Conservation (phyloP, 2,888 invertebrate species). For the Drosophila falleni region DNA sequence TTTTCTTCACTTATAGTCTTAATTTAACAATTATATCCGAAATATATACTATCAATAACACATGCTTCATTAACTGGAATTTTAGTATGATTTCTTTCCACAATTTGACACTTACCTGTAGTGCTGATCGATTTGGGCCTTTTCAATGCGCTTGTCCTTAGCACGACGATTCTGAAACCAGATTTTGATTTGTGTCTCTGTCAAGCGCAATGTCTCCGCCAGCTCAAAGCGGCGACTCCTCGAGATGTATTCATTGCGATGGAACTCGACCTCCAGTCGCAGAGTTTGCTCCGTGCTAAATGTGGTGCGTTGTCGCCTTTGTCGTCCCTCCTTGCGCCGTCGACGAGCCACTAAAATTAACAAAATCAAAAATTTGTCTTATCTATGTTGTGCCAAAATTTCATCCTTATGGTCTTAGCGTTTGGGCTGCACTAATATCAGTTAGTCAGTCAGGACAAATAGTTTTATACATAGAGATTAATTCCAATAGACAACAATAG, state of each 20-base stretch:
- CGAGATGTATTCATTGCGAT: conserved; percentile 96
- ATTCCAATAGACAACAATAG: conserved; percentile 11
- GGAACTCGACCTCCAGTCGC: conserved; percentile 95
- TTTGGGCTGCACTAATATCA: too few species aligned
- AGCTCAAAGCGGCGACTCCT: conserved; percentile 93
- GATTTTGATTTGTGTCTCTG: conserved; percentile 94
- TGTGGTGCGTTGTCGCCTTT: conserved; percentile 95
- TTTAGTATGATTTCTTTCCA: too few species aligned
- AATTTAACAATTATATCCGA: too few species aligned
- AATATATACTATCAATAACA: too few species aligned
- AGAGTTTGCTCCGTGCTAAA: conserved; percentile 97
- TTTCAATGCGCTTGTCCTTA: conserved; percentile 98
- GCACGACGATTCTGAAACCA: conserved; percentile 98
- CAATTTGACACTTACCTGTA: conserved; percentile 88
- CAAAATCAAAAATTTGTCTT: not conserved
- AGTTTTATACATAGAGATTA: too few species aligned
- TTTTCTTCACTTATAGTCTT: too few species aligned
- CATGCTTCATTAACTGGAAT: too few species aligned
- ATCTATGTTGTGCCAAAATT: too few species aligned
- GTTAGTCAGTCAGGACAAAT: too few species aligned
- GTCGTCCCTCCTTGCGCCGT: conserved; percentile 94
- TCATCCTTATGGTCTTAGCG: too few species aligned
- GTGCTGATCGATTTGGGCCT: conserved; percentile 97
- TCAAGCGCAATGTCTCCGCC: conserved; percentile 89
- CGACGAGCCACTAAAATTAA: conserved; percentile 90